phyloP scores from a whole-genome alignment of 2,888 invertebrate species.

The Apotomis turbidana region DNA sequence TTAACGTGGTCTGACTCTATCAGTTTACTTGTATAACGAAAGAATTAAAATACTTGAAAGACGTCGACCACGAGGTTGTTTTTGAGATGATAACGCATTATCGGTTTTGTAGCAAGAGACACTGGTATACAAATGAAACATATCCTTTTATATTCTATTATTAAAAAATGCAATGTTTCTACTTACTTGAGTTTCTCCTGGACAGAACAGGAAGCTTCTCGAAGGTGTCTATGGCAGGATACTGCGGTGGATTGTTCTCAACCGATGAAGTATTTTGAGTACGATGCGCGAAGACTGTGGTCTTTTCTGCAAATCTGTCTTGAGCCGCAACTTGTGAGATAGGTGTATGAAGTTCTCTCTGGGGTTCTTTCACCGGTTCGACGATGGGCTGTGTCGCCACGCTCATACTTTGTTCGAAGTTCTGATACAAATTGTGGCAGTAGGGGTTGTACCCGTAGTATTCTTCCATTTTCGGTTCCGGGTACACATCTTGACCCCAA shows the following conservation, averaged over 20 bases:
- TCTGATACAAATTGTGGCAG: constrained; percentile 70
- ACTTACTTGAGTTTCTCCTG: constrained; percentile 70
- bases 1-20: too few relatives aligned
- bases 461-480: constrained; percentile 71
- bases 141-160: not conserved
- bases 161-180: not conserved
- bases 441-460: constrained; percentile 72
- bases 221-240: constrained; percentile 45
- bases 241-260: constrained; percentile 44
- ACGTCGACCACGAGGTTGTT: too few relatives aligned
- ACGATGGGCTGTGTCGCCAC: constrained; percentile 48
- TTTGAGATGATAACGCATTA: too few relatives aligned
- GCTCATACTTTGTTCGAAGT: constrained; percentile 62
- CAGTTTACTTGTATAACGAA: too few relatives aligned
- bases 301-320: constrained; percentile 32
- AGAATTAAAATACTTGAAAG: too few relatives aligned
- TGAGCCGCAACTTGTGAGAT: constrained; percentile 23
- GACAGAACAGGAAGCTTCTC: constrained; percentile 54
- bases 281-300: not conserved
- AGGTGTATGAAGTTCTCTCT: constrained; percentile 47
- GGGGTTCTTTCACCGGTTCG: constrained; percentile 55
- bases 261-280: not conserved
- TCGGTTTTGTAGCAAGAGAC: too few relatives aligned
- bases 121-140: too few relatives aligned
- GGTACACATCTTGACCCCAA: constrained; percentile 69